These are phyloP conservation scores for Morone saxatilis DNA, from an alignment of 2,113 vertebrate genomes.

Conservation along the genomic window DNA sequence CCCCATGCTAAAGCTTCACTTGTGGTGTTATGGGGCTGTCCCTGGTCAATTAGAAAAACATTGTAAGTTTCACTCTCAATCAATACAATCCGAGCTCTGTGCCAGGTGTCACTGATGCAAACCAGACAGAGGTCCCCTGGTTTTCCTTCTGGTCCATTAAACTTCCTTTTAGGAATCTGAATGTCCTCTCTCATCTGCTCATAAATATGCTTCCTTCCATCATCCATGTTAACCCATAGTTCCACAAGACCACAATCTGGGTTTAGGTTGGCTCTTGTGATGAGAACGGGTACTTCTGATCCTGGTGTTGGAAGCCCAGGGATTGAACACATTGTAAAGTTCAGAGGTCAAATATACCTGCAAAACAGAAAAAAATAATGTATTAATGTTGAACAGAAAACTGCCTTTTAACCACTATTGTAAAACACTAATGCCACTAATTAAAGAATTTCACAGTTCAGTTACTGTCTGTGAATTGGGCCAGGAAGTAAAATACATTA, in stretches of 20 bases:
- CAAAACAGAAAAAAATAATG: conserved; percentile 26
- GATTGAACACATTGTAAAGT: conserved; percentile 78
- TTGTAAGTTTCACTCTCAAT: conserved; percentile 68
- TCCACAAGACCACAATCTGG: conserved; percentile 81
- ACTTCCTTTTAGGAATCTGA: conserved; percentile 74
- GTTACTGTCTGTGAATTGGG: too few relatives aligned
- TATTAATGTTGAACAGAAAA: conserved; percentile 6
- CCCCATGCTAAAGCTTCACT: conserved; percentile 81
- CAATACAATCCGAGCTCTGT: conserved; percentile 84
- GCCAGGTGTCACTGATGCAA: conserved; percentile 84
- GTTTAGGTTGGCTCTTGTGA: conserved; percentile 84
- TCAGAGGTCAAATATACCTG: conserved; percentile 46
- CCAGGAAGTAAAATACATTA: too few relatives aligned
- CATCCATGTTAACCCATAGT: conserved; percentile 85
- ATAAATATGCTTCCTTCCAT: conserved; percentile 75
- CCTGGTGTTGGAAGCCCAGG: conserved; percentile 74
- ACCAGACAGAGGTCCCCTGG: conserved; percentile 85
- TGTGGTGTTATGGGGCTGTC: conserved; percentile 61
- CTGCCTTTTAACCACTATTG: background rate
- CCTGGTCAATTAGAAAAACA: conserved; percentile 90
- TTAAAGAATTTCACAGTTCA: background rate
- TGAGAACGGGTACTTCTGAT: conserved; percentile 74
- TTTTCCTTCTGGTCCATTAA: conserved; percentile 60
- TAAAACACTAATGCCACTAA: background rate
- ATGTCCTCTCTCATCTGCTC: conserved; percentile 76